These are phyloP conservation scores for Syrphus vitripennis DNA, from an alignment of 2,888 invertebrate genomes.

Conservation along the genomic window DNA sequence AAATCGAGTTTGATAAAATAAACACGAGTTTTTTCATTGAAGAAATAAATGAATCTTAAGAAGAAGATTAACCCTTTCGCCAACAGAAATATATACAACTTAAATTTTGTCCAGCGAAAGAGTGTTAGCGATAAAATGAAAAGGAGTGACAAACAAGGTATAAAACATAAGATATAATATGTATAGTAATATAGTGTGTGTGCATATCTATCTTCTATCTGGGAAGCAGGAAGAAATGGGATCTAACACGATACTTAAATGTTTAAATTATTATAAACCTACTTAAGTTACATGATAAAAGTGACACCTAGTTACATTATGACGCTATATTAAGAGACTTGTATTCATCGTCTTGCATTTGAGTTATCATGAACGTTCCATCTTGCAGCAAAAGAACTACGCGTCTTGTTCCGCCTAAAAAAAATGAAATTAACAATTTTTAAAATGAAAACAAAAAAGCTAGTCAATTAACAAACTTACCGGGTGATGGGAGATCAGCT, in stretches of 20 bases:
- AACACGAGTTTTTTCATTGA: neutral
- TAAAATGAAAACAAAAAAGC: neutral
- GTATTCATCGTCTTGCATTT: constrained; percentile 92
- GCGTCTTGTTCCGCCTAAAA: constrained; percentile 89
- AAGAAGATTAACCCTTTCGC: constrained; percentile 18
- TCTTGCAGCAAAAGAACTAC: constrained; percentile 92
- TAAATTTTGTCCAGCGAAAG: constrained; percentile 40
- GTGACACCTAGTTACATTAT: constrained; percentile 74
- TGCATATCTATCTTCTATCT: constrained; percentile 23
- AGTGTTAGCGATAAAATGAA: neutral
- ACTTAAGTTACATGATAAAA: constrained; percentile 71
- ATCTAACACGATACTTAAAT: constrained; percentile 56
- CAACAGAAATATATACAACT: constrained; percentile 60
- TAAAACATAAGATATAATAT: constrained; percentile 24
- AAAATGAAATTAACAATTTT: constrained; percentile 19
- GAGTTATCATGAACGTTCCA: constrained; percentile 93
- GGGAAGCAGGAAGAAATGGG: constrained; percentile 39
- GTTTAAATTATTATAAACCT: constrained; percentile 66
- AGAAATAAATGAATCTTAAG: constrained; percentile 2
- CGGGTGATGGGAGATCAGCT: constrained; percentile 91
- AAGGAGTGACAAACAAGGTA: constrained; percentile 12
- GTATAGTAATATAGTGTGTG: neutral
- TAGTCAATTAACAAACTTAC: constrained; percentile 81
- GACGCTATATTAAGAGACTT: constrained; percentile 80
- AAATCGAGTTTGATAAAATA: neutral